phyloP scores from a whole-genome alignment of 2,797 vertebrate species.

The Gobionotothen gibberifrons region DNA sequence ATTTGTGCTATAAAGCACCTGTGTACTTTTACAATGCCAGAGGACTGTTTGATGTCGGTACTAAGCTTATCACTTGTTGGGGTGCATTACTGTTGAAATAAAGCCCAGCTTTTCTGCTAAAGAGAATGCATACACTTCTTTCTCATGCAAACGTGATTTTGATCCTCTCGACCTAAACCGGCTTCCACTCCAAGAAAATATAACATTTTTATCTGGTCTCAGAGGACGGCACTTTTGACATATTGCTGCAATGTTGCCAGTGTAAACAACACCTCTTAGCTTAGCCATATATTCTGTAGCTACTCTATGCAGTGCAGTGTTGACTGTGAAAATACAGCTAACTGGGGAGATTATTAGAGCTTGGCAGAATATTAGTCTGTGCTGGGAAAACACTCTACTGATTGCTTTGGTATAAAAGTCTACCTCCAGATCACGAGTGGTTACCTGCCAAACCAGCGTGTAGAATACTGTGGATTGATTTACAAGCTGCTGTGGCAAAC shows the following conservation, averaged over 20 bases:
- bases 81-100: neutral
- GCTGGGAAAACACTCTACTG: conserved; percentile 50
- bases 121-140: conserved; percentile 13
- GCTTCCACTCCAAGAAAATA: conserved; percentile 7
- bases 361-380: conserved; percentile 42
- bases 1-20: neutral
- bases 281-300: conserved; percentile 33
- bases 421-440: conserved; percentile 33
- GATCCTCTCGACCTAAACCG: neutral
- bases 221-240: conserved; percentile 4
- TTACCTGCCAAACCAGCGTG: conserved; percentile 55
- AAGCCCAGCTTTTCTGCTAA: too few species aligned
- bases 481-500: conserved; percentile 53
- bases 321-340: conserved; percentile 64
- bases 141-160: conserved; percentile 20
- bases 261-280: conserved; percentile 35
- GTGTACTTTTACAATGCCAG: neutral
- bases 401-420: conserved; percentile 52
- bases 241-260: conserved; percentile 14
- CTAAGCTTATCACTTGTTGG: conserved; percentile 16
- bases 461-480: conserved; percentile 58
- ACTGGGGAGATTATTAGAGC: conserved; percentile 51
- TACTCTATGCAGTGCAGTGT: conserved; percentile 32
- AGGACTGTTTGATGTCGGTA: neutral
- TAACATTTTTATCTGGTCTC: neutral